Conservation (phyloP, 1,140 invertebrate genomes). For the Ganaspis sp. region DNA sequence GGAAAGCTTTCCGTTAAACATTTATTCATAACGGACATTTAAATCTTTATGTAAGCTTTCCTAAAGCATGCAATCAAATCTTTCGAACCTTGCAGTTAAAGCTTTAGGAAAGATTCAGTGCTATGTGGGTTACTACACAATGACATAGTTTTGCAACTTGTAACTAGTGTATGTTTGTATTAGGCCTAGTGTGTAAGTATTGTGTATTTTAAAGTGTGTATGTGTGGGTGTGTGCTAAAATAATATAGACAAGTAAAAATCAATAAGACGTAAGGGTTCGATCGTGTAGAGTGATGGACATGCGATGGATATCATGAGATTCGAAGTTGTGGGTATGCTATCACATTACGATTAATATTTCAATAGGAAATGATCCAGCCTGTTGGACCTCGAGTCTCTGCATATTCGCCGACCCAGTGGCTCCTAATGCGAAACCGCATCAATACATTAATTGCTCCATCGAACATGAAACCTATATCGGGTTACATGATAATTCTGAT, state of each 20-base stretch:
- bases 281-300: slow-evolving; percentile 48
- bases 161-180: too few relatives aligned
- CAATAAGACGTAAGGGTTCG: slow-evolving; percentile 53
- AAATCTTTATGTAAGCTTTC: too few relatives aligned
- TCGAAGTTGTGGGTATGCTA: slow-evolving; percentile 47
- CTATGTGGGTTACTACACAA: too few relatives aligned
- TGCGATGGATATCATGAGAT: slow-evolving; percentile 61
- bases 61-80: too few relatives aligned
- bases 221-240: too few relatives aligned
- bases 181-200: too few relatives aligned
- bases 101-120: too few relatives aligned
- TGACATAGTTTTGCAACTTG: too few relatives aligned
- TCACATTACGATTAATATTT: slow-evolving; percentile 65
- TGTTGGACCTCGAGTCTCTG: slow-evolving; percentile 37
- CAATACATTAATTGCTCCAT: slow-evolving; percentile 65
- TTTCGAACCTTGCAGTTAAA: too few relatives aligned
- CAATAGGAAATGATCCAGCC: slow-evolving; percentile 61
- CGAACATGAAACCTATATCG: slow-evolving; percentile 64
- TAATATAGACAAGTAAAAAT: slow-evolving; percentile 50
- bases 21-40: too few relatives aligned
- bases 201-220: too few relatives aligned
- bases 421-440: slow-evolving; percentile 24
- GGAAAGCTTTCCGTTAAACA: too few relatives aligned
- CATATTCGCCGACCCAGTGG: not conserved
- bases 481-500: slow-evolving; percentile 52